Percentiles rank a stretch among this genome's conserved stretches.
Evolutionary conservation across 2,797 vertebrate species (phyloP).

Genomic region (Macropodus opercularis): DNA sequence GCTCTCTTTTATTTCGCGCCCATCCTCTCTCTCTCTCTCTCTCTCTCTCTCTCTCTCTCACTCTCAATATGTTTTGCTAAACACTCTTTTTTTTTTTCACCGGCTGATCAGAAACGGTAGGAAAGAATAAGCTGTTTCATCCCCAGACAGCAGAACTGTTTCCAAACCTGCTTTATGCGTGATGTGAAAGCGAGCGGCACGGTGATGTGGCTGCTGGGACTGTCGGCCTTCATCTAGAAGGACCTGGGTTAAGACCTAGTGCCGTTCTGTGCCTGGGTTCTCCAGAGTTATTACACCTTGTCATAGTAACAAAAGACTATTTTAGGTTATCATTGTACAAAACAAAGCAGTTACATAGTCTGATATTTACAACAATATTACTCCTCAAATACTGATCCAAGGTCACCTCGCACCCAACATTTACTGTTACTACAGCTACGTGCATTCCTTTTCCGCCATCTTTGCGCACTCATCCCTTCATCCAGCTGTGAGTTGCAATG

Average conservation of each 20-base stretch:
- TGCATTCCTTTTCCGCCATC: neutral
- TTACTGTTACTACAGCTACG: neutral
- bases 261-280: no score
- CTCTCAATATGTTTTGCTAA: conserved; percentile 24
- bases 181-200: no score
- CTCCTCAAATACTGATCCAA: neutral
- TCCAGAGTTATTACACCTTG: no score
- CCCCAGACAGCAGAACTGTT: neutral
- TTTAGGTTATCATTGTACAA: no score
- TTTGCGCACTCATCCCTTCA: neutral
- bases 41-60: neutral
- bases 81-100: conserved; percentile 45
- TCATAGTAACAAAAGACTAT: neutral
- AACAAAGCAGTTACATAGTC: neutral
- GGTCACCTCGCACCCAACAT: neutral
- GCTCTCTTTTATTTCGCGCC: neutral
- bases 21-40: neutral
- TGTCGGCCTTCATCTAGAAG: no score
- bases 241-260: no score
- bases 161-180: no score
- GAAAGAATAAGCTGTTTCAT: conserved; percentile 5
- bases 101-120: conserved; percentile 18
- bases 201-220: no score
- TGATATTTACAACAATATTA: neutral
- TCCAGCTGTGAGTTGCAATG: neutral